Base-by-base conservation (phyloP, 2,888 invertebrate genomes). In the Athalia circularis region DNA sequence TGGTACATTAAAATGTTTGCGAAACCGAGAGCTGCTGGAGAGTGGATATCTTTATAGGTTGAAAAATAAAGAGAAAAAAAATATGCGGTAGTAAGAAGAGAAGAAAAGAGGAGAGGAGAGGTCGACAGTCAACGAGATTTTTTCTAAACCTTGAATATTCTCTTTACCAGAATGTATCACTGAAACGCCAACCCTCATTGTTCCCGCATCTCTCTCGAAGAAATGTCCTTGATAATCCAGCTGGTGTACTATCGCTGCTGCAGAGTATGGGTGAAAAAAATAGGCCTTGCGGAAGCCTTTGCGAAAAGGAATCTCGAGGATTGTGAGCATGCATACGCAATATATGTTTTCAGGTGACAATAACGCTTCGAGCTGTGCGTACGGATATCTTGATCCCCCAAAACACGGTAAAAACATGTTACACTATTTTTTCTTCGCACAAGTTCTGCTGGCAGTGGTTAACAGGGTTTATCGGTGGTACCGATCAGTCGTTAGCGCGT, bases 401-500 rank as follows among this genome's bases (percentile, higher is more conserved):
- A 29, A 29, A 29, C 2, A 29, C 29, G 29, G 2, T 29, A 29
- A 29, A 29, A 85, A 84, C 85, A 85, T 86, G 85, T 86, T 85
- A 85, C 84, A 81, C 83, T 83, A 84, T 87, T 86, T 84, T 29
- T 29, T 29, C 29, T 29, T 29, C 83, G 84, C 84, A 85, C 83
- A 86, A 82, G 86, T 84, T 29, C 29, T 29, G 29, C 29, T 29
- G 29, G 29, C 83, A 84, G 85, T 84, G 85, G 83, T 83, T 87
- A 87, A 86, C 86, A 86, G 85, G 85, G 83, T 84, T 81, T 87
- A 86, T 86, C 87, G 68, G 65, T 13, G 65, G 65, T 81, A 80
- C 84, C 87, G 84, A 86, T 86, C 86, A 87, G 86, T 87, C 86
- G 85, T 87, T 86, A 86, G 85, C 84, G 83, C 82, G 84, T 83